Conservation (phyloP, 2,888 invertebrate species). For the Ophioninae sp. region DNA sequence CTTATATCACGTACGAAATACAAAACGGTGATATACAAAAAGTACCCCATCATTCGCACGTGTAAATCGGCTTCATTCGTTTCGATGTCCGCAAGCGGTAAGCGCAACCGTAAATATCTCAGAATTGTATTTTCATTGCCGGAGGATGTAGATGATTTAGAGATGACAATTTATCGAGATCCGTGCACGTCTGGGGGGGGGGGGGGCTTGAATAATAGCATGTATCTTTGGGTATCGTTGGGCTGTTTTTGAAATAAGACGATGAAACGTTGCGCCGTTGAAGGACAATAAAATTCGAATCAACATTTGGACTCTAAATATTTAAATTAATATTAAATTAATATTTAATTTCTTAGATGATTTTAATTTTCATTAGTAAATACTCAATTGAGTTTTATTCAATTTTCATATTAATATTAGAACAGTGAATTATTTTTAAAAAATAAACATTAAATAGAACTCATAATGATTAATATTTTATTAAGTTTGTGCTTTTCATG, state of each 20-base stretch:
- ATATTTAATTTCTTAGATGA: too few relatives aligned
- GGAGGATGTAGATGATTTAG: neutral
- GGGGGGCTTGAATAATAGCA: neutral
- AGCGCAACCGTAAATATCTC: neutral
- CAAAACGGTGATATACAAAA: constrained; percentile 23
- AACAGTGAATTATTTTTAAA: too few relatives aligned
- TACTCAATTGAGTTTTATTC: too few relatives aligned
- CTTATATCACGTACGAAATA: constrained; percentile 49
- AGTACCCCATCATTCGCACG: constrained; percentile 39
- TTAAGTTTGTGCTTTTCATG: too few relatives aligned
- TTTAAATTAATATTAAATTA: too few relatives aligned
- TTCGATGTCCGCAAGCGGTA: constrained; percentile 16
- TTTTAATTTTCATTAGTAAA: too few relatives aligned
- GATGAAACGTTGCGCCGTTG: too few relatives aligned
- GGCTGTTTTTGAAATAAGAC: neutral
- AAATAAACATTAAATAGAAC: too few relatives aligned
- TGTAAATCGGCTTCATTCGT: constrained; percentile 42
- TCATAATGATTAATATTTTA: too few relatives aligned
- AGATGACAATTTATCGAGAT: neutral
- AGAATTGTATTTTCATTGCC: neutral
- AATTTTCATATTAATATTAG: too few relatives aligned
- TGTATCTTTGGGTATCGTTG: neutral
- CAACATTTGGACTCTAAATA: too few relatives aligned
- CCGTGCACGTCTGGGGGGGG: neutral
- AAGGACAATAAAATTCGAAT: too few relatives aligned